Conservation (phyloP, 2,888 invertebrate species). For the Chironomus tentans region DNA sequence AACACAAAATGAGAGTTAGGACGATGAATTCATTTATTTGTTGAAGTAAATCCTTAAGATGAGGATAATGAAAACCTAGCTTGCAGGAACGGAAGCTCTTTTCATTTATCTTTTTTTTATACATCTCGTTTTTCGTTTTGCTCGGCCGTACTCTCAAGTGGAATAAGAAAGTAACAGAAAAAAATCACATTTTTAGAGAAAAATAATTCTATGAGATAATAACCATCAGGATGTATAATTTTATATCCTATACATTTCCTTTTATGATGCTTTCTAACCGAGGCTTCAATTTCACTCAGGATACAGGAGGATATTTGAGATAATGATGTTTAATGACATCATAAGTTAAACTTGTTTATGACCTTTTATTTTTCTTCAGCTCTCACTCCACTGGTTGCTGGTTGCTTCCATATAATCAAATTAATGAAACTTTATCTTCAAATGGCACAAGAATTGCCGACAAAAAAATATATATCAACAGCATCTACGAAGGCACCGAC, state of each 20-base stretch:
- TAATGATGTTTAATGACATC: neutral
- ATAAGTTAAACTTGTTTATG: neutral
- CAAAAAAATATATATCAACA: neutral
- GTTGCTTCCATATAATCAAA: neutral
- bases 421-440: neutral
- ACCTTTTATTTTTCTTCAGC: neutral
- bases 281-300: neutral
- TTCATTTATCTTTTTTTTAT: no score
- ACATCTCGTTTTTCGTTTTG: no score
- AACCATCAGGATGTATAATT: neutral
- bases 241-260: neutral
- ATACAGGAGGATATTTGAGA: neutral
- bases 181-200: neutral
- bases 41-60: no score
- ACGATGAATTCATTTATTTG: neutral
- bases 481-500: no score
- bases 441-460: neutral
- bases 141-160: no score
- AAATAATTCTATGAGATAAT: neutral
- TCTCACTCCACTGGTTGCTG: neutral
- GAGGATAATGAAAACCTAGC: no score
- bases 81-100: no score
- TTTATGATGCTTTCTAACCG: no score
- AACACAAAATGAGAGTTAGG: no score
- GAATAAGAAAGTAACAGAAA: no score